Evolutionary conservation across 2,797 vertebrate genomes (phyloP), one percentile per base, ranked within the genome.

Genomic region (Melanotaenia boesemani): DNA sequence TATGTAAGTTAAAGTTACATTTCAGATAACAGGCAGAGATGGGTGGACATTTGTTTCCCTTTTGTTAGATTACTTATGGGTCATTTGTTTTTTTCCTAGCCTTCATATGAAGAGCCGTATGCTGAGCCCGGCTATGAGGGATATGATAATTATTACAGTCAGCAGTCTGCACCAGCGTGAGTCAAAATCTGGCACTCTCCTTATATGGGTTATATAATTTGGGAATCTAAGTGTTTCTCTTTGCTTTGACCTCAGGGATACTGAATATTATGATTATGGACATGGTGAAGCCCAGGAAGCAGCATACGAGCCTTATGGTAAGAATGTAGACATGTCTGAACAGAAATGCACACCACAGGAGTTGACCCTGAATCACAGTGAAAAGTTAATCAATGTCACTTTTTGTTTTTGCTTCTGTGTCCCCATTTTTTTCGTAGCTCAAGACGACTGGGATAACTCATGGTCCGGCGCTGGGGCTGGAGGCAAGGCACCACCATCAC

Each of bases 221-320:
- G 9, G n/a, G 48, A 22, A 8, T 50, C 48, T 50, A 3, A 50
- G 0, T 50, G n/a, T 20, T n/a, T 48, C 8, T n/a, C 3, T 50
- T 0, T 36, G 22, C 59, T 70, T 6, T 59, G 0, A 46, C 56
- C 85, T 50, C 91, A 99, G 98, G 76, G 97, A 99, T 59, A 98
- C 97, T 37, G 98, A 99, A 85, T 99, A 99, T 92, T 99, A 98
- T 80, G 98, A 99, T 86, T 99, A 99, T 30, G 97, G 97, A 85
- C 98, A 99, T 1, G 98, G 98, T 74, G 98, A 99, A 78, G 94
- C 96, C 64, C 97, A 96, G 85, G 97, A 99, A 80, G 9, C 86
- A 2, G 92, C 95, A 30, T 99, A 98, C 37, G 97, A 98, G 88
- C 92, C 95, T 71, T 99, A 99, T 81, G 96, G 98, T 99, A 95